Evolutionary conservation across 2,797 vertebrate genomes (phyloP).

Genomic region (Euphonia xanthogaster): DNA sequence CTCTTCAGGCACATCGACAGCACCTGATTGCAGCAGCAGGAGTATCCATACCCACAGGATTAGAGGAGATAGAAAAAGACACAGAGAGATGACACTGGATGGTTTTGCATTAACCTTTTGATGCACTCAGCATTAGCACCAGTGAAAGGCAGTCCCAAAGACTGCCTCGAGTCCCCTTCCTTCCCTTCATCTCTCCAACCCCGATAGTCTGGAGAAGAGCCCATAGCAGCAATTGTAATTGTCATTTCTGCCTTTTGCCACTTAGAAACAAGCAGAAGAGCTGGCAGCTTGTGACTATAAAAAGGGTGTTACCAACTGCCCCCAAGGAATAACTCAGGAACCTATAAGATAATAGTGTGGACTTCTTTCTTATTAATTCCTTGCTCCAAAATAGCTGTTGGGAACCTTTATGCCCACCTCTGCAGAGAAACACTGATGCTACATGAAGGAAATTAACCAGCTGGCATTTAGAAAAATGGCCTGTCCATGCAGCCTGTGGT

Average conservation of each 20-base stretch:
- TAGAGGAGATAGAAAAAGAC: not conserved
- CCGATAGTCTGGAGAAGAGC: not conserved
- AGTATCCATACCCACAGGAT: rapidly evolving
- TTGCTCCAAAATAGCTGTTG: not conserved
- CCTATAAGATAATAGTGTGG: not conserved
- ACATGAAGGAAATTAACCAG: not conserved
- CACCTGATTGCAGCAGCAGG: not conserved
- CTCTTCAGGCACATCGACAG: not conserved
- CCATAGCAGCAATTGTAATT: not conserved
- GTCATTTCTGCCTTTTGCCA: not conserved
- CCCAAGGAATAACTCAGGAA: not conserved
- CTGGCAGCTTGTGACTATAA: not conserved
- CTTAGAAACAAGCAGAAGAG: not conserved
- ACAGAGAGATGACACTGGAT: not conserved
- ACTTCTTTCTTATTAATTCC: not conserved
- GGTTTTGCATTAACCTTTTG: not conserved
- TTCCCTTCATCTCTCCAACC: not conserved
- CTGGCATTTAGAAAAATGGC: not conserved
- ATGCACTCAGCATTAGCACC: not conserved
- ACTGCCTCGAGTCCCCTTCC: not conserved
- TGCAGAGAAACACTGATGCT: not conserved
- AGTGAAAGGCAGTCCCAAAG: not conserved
- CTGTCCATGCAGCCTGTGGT: not conserved
- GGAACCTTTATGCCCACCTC: not conserved
- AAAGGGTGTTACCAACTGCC: not conserved